A percentile compares a stretch with the other conserved stretches of the same genome.
Evolutionary conservation across 2,797 vertebrate genomes (phyloP).

Genomic region (Anguilla obscura): DNA sequence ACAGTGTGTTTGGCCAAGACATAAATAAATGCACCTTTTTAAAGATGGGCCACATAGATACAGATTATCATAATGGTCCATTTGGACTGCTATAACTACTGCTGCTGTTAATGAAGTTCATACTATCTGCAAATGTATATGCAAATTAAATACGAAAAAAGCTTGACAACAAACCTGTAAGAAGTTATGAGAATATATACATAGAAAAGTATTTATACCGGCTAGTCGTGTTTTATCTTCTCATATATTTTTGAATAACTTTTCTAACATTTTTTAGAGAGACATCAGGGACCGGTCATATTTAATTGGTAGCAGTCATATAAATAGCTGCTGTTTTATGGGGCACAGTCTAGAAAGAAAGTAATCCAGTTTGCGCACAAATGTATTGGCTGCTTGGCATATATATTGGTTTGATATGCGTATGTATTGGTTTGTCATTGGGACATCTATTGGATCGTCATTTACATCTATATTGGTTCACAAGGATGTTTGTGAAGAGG

Average conservation of each 20-base stretch:
- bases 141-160: constrained; percentile 7
- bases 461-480: no score
- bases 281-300: no score
- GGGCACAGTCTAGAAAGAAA: no score
- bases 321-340: no score
- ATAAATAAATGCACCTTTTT: background rate
- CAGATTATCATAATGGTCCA: background rate
- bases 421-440: no score
- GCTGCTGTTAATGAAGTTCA: background rate
- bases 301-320: no score
- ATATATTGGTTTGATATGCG: no score
- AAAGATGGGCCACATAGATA: background rate
- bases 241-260: background rate
- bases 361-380: no score
- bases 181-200: background rate
- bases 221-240: background rate
- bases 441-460: no score
- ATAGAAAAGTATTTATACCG: background rate
- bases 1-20: background rate
- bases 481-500: no score
- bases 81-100: background rate
- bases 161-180: background rate
- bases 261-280: no score
- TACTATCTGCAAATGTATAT: background rate
- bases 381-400: no score